Evolutionary conservation across 1,140 invertebrate genomes (phyloP).

Genomic region (Polypedilum vanderplanki): DNA sequence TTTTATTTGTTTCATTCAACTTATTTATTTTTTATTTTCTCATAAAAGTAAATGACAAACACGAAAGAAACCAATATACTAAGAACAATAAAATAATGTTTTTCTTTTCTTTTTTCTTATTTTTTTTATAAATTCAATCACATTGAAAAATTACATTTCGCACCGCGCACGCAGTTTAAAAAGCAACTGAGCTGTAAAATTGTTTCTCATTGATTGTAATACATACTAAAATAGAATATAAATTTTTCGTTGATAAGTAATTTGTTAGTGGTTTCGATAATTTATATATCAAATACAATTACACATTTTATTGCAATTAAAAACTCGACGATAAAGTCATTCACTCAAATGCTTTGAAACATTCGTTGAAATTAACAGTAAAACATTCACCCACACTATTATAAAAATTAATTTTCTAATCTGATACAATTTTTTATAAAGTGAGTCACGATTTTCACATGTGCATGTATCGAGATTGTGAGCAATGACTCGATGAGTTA

Average conservation of each 20-base stretch:
- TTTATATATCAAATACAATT: background rate
- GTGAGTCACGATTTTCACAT: slow-evolving; percentile 12
- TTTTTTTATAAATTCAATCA: background rate
- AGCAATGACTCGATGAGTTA: no score
- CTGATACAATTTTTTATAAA: background rate
- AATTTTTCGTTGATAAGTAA: background rate
- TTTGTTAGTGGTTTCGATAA: background rate
- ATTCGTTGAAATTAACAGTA: background rate
- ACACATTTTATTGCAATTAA: slow-evolving; percentile 2
- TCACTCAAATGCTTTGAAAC: background rate
- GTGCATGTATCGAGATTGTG: no score
- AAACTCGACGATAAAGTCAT: background rate
- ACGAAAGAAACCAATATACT: no score
- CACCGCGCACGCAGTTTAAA: background rate
- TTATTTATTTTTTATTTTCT: no score
- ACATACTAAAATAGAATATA: background rate
- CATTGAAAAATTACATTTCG: background rate
- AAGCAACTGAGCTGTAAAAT: background rate
- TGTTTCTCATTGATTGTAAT: background rate
- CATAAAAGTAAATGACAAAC: no score
- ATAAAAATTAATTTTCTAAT: no score
- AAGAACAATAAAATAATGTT: background rate
- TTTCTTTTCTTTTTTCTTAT: background rate
- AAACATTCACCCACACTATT: no score
- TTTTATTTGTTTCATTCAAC: no score